Base-by-base conservation (phyloP, 1,140 invertebrate genomes). In the Diachasmimorpha longicaudata region DNA sequence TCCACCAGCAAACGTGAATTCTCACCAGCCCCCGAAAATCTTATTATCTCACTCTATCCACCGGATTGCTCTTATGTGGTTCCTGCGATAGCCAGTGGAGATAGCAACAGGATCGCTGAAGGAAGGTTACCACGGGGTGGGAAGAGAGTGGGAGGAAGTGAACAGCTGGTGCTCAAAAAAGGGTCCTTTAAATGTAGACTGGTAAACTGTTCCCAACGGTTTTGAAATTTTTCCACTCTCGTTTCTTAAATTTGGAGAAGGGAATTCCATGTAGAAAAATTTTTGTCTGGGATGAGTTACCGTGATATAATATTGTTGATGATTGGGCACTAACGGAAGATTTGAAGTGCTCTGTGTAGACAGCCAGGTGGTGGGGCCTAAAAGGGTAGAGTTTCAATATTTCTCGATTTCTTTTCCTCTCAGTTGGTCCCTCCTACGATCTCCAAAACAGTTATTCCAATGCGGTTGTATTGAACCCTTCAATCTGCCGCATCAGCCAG, bases 331-430 rank as follows among this genome's bases (percentile, higher is more conserved):
- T 42, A 42, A 42, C 13, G 39, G 39, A 25, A 6, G 58, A 63
- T 63, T 5, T 63, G 58, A 25, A 25, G 58, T 21, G n/a, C 21
- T 10, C 44, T 63, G 72, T 69, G 66, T 25, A 63, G 58, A 63
- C 44, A 48, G 77, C 80, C 81, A 82, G 81, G 80, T 83, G 82
- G 75, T 83, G 36, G 71, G 66, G 72, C 70, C 76, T 52, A 74
- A 63, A 79, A 74, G 71, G 71, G 67, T 76, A 78, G 66, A 69
- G 78, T 74, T 81, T 80, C 81, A 69, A 79, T 80, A 25, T 63
- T 63, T 63, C 19, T 63, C 58, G 58, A 63, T 80, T 77, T 79
- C 76, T 58, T 77, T 73, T 42, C 58, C 68, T 55, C 36, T 68
- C 69, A 14, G 55, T 39, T 67, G 58, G 14, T 23, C 52, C 70